phyloP scores from a whole-genome alignment of 2,113 vertebrate species.

The Oreochromis niloticus region DNA sequence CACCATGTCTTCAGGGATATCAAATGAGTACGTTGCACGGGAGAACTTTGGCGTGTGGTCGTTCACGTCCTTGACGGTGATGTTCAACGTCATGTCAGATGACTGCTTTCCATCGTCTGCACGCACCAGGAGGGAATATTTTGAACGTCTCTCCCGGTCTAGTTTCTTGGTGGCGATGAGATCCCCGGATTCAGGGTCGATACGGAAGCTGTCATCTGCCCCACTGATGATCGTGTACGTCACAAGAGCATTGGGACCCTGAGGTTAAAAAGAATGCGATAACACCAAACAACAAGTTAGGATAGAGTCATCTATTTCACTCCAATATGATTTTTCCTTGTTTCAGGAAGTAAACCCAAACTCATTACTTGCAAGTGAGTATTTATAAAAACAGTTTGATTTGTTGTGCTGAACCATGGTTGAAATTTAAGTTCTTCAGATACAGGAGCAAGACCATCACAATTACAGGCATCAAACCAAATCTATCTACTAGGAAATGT shows the following conservation, averaged over 20 bases:
- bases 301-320: not conserved
- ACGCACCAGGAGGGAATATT: slow-evolving; percentile 90
- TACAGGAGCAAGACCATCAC: not conserved
- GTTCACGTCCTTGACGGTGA: slow-evolving; percentile 91
- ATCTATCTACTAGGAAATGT: slow-evolving; percentile 5
- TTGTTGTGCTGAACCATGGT: not conserved
- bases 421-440: not conserved
- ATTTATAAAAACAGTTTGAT: not conserved
- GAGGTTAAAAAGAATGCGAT: not conserved
- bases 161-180: slow-evolving; percentile 87
- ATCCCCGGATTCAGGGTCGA: slow-evolving; percentile 93
- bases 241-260: slow-evolving; percentile 95
- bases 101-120: slow-evolving; percentile 94
- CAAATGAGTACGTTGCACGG: slow-evolving; percentile 86
- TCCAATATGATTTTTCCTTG: not conserved
- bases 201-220: slow-evolving; percentile 91
- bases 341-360: not conserved
- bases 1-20: slow-evolving; percentile 85
- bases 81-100: slow-evolving; percentile 90
- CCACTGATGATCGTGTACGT: slow-evolving; percentile 96
- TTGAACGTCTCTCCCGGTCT: slow-evolving; percentile 89
- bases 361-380: not conserved
- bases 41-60: slow-evolving; percentile 94
- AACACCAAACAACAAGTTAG: not conserved
- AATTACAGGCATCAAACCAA: slow-evolving; percentile 32